Evolutionary conservation across 92 coral and sea anemone genomes (phyloP).

Genomic region (Paramuricea clavata): DNA sequence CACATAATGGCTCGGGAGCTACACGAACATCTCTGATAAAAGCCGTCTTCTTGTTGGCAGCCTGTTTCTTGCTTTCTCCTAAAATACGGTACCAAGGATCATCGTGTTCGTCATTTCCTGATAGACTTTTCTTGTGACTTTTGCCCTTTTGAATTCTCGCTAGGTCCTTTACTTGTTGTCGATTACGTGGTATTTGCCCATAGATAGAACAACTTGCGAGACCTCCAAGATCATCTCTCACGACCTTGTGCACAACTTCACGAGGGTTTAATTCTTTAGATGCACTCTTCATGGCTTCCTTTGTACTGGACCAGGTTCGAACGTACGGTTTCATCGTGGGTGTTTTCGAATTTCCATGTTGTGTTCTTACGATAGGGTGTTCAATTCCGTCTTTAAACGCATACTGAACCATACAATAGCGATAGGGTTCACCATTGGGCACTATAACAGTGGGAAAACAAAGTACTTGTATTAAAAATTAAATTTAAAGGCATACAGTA

Average conservation of each 20-base stretch:
- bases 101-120: conserved; percentile 43
- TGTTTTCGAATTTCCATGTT: conserved; percentile 51
- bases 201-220: conserved; percentile 58
- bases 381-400: conserved; percentile 64
- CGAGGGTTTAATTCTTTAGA: conserved; percentile 46
- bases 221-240: conserved; percentile 37
- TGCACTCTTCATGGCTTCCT: conserved; percentile 20
- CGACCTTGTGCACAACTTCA: conserved; percentile 52
- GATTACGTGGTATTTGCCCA: conserved; percentile 70
- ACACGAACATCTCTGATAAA: conserved; percentile 37
- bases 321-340: conserved; percentile 21
- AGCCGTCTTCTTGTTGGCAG: not conserved
- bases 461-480: not conserved
- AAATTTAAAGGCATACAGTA: not conserved
- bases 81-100: conserved; percentile 60
- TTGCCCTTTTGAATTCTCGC: not conserved
- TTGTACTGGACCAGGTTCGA: conserved; percentile 71
- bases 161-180: conserved; percentile 63
- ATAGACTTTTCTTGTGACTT: conserved; percentile 7
- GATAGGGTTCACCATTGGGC: conserved; percentile 53
- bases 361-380: conserved; percentile 52
- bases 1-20: conserved; percentile 51
- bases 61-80: conserved; percentile 34
- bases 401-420: conserved; percentile 70
- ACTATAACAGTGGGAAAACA: conserved; percentile 37